phyloP scores from a whole-genome alignment of 2,113 vertebrate genomes.

The Hemicordylus capensis region DNA sequence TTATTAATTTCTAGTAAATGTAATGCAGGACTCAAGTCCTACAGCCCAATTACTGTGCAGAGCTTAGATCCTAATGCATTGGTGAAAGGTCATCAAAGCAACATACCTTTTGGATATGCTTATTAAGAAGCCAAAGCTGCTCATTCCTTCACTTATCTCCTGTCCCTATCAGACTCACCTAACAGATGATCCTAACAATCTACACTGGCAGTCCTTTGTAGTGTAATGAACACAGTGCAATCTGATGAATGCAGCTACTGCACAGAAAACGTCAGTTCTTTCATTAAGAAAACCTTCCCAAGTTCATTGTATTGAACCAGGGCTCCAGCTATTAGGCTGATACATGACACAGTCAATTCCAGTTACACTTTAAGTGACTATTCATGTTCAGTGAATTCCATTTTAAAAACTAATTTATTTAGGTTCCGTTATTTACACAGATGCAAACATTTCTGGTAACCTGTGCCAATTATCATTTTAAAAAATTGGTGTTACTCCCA shows the following conservation, averaged over 20 bases:
- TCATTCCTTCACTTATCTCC: conserved; percentile 62
- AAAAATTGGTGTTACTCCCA: conserved; percentile 27
- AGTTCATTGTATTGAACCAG: conserved; percentile 95
- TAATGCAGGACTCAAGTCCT: conserved; percentile 13
- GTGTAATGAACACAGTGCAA: conserved; percentile 87
- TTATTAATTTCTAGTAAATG: neutral
- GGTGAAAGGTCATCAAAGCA: conserved; percentile 62
- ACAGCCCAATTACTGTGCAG: conserved; percentile 8
- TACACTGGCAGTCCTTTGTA: conserved; percentile 91
- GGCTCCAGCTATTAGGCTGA: conserved; percentile 93
- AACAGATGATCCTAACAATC: conserved; percentile 90
- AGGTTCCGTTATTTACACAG: conserved; percentile 58
- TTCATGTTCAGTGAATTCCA: conserved; percentile 83
- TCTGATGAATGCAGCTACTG: conserved; percentile 94
- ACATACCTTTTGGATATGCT: conserved; percentile 2
- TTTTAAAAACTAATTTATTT: conserved; percentile 67
- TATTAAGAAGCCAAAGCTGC: conserved; percentile 39
- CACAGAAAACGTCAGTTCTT: conserved; percentile 95
- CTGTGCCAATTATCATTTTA: neutral
- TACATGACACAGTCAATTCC: conserved; percentile 96
- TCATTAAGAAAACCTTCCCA: conserved; percentile 97
- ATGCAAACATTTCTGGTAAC: conserved; percentile 42
- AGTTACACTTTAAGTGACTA: conserved; percentile 96
- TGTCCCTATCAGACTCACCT: conserved; percentile 84
- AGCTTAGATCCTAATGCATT: conserved; percentile 18